These are phyloP conservation scores for Lagenorhynchus albirostris DNA, from an alignment of 2,113 vertebrate genomes.

Conservation along the genomic window DNA sequence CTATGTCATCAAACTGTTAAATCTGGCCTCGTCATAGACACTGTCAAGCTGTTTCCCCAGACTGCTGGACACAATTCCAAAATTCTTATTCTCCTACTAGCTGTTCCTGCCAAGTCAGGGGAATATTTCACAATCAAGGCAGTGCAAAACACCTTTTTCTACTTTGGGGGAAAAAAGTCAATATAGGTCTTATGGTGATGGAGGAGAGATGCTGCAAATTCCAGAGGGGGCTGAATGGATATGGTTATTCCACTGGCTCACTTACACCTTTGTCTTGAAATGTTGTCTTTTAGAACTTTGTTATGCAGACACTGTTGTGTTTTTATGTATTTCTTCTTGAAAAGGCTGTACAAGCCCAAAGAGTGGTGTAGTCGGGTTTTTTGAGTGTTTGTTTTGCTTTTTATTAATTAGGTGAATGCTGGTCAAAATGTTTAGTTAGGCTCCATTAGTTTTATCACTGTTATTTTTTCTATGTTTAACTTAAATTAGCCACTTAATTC, in stretches of 20 bases:
- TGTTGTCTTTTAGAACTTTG: not conserved
- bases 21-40: slow-evolving; percentile 16
- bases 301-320: not conserved
- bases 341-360: not conserved
- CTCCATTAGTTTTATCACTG: not conserved
- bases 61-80: not conserved
- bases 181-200: not conserved
- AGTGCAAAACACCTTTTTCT: not conserved
- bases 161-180: not conserved
- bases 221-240: no score
- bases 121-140: slow-evolving; percentile 36
- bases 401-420: not conserved
- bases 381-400: not conserved
- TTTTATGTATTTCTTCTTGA: not conserved
- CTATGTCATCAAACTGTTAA: not conserved
- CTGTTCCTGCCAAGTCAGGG: slow-evolving; percentile 11
- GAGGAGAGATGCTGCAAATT: not conserved
- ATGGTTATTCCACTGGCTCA: not conserved
- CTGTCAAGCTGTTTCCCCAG: slow-evolving; percentile 16
- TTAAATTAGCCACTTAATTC: not conserved
- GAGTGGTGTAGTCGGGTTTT: not conserved
- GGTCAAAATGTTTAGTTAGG: not conserved
- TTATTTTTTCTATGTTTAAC: not conserved
- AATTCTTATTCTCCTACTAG: not conserved
- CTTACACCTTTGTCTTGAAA: not conserved